Base-by-base conservation (phyloP, 2,888 invertebrate species). In the Liodrosophila aerea region DNA sequence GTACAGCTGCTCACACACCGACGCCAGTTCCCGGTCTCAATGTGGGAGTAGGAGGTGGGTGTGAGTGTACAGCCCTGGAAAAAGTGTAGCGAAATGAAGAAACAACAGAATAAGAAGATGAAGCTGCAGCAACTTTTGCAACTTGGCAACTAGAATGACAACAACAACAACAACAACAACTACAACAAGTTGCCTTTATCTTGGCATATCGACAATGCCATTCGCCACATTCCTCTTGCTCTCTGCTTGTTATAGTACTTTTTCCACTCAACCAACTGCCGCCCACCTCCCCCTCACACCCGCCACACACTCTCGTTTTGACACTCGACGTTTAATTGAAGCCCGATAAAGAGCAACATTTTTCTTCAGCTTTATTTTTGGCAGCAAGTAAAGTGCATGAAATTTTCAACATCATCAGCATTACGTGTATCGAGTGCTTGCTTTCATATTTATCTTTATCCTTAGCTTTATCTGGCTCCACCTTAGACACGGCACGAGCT, bases 1-100 rank as follows among this genome's bases (percentile, higher is more conserved):
- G 67, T 64, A 57, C 68, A 66, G 52, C 52, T 53, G 63, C 40
- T 44, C n/a, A n/a, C n/a, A n/a, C n/a, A n/a, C n/a, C n/a, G n/a
- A n/a, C n/a, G n/a, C n/a, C n/a, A n/a, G n/a, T n/a, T n/a, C 31
- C 41, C 40, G 29, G 16, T 16, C 33, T 5, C 5, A 22, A 22
- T 22, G 22, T 22, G 22, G 5, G 22, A 5, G 22, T 2, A 2
- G 12, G 33, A 12, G 39, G 13, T 22, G 15, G 34, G 18, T 36
- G 12, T 16, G 13, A 33, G 13, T 31, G n/a, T 12, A n/a, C 43
- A 29, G 36, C 30, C 29, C 16, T 54, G n/a, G n/a, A n/a, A n/a
- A n/a, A n/a, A n/a, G 27, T 22, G 12, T 8, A 33, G 4, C 27
- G 30, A 29, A 29, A 46, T 33, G 52, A 37, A 30, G 36, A 52